Evolutionary conservation across 2,113 vertebrate species (phyloP).

Genomic region (Cariama cristata): DNA sequence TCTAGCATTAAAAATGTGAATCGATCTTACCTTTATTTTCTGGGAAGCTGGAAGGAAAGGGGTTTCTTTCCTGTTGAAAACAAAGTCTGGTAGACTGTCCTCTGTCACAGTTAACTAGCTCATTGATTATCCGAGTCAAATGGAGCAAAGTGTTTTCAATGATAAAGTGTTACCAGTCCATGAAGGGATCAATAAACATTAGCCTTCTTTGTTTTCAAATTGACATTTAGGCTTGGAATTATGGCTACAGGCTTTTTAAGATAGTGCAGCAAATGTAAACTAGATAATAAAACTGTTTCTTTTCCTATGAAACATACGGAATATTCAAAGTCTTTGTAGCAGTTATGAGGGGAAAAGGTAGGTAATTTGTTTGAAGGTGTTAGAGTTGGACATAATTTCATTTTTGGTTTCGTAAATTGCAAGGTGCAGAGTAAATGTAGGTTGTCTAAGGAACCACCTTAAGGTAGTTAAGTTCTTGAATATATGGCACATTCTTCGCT

Average conservation of each 20-base stretch:
- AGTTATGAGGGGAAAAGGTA: neutral
- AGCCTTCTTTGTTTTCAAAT: neutral
- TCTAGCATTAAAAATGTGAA: neutral
- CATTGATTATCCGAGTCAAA: neutral
- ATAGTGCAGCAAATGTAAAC: neutral
- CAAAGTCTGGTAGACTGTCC: neutral
- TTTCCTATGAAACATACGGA: neutral
- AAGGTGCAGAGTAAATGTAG: neutral
- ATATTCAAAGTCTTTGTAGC: neutral
- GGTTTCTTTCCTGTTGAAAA: neutral
- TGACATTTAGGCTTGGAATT: neutral
- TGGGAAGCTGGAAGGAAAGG: neutral
- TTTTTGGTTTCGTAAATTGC: neutral
- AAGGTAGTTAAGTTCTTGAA: neutral
- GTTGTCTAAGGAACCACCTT: neutral
- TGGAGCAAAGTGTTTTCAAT: neutral
- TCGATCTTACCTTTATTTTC: neutral
- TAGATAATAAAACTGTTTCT: neutral
- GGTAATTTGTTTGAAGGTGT: neutral
- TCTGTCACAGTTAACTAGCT: neutral
- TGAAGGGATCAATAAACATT: neutral
- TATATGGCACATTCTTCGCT: neutral
- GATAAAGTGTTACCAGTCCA: neutral
- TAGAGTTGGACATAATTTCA: neutral
- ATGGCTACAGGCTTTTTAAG: neutral